phyloP scores from a whole-genome alignment of 2,113 vertebrate species.

The Caloenas nicobarica region DNA sequence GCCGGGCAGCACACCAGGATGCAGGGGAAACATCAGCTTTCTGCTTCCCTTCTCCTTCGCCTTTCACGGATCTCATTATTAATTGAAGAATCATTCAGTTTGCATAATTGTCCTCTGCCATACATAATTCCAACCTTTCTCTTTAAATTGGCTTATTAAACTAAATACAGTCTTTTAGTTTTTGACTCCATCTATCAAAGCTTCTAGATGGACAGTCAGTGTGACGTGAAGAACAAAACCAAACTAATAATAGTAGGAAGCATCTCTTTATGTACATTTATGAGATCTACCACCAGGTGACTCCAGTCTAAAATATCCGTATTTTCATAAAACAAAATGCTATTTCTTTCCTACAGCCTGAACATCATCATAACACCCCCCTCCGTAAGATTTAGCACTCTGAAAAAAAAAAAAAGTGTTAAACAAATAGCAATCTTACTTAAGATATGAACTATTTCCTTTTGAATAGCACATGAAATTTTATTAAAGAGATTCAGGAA shows the following conservation, averaged over 20 bases:
- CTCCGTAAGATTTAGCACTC: background rate
- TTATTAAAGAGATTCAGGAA: background rate
- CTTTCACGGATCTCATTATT: conserved; percentile 72
- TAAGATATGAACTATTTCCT: background rate
- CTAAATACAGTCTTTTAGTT: conserved; percentile 69
- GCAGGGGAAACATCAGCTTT: too few relatives aligned
- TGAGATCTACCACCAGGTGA: conserved; percentile 68
- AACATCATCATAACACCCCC: background rate
- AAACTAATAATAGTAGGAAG: background rate
- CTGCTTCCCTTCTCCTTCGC: conserved; percentile 38
- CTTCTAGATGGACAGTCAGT: conserved; percentile 30
- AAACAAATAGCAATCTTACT: conserved; percentile 6
- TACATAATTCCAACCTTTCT: conserved; percentile 73
- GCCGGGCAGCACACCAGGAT: too few relatives aligned
- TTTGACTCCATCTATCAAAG: conserved; percentile 57
- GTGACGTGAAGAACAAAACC: background rate
- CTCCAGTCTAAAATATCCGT: conserved; percentile 57
- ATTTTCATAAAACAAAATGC: conserved; percentile 36
- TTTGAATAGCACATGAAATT: conserved; percentile 23
- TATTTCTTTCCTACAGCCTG: background rate
- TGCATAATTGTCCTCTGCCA: conserved; percentile 74
- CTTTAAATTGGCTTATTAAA: conserved; percentile 70
- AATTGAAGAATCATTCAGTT: conserved; percentile 73
- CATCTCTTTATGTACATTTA: conserved; percentile 36
- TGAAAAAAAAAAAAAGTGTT: conserved; percentile 24